Conservation (phyloP, 2,888 invertebrate species). For the Pyrocoelia pectoralis region DNA sequence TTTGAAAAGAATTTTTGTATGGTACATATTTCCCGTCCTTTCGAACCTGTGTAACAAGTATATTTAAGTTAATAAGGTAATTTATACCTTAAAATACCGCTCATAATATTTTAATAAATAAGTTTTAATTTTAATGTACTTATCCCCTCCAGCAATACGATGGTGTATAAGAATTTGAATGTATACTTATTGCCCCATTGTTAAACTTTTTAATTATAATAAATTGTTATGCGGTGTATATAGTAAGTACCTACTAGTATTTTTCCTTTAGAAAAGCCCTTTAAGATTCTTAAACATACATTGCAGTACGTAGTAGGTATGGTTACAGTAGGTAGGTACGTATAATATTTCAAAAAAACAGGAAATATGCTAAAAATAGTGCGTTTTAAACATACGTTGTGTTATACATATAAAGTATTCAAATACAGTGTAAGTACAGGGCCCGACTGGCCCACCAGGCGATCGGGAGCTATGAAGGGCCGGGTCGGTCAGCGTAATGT, state of each 20-base stretch:
- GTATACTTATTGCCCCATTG: slow-evolving; percentile 36
- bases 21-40: not conserved
- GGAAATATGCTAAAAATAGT: too few species aligned
- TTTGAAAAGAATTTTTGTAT: not conserved
- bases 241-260: too few species aligned
- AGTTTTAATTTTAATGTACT: not conserved
- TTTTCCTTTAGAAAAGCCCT: too few species aligned
- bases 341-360: too few species aligned
- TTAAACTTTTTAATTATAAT: slow-evolving; percentile 39
- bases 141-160: slow-evolving; percentile 15
- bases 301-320: too few species aligned
- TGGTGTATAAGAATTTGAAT: slow-evolving; percentile 12
- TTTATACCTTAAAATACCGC: not conserved
- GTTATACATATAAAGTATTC: too few species aligned
- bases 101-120: not conserved
- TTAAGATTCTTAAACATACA: too few species aligned
- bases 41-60: not conserved
- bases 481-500: not conserved
- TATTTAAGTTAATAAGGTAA: not conserved
- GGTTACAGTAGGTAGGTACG: too few species aligned
- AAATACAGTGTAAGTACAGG: too few species aligned
- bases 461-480: too few species aligned
- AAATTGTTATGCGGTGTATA: slow-evolving; percentile 40
- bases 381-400: too few species aligned
- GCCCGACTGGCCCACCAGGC: too few species aligned